Conservation (phyloP, 1,140 invertebrate genomes). For the Drosophila lacteicornis region DNA sequence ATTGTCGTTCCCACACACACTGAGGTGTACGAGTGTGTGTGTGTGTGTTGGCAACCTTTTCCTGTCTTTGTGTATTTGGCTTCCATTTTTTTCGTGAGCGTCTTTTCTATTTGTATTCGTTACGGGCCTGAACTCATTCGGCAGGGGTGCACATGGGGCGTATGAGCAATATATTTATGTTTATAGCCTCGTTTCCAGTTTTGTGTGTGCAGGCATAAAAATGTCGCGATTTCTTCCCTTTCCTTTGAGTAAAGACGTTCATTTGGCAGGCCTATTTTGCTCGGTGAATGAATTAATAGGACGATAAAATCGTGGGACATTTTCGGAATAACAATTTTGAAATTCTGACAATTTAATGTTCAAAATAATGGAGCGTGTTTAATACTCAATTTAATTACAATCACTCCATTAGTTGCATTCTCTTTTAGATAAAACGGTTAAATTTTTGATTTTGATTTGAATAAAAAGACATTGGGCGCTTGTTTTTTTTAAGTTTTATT, state of each 20-base stretch:
- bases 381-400: neutral
- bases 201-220: conserved; percentile 33
- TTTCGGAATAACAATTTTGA: neutral
- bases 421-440: neutral
- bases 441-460: neutral
- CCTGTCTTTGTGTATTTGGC: conserved; percentile 24
- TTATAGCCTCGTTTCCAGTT: conserved; percentile 48
- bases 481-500: conserved; percentile 80
- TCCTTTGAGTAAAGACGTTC: conserved; percentile 1
- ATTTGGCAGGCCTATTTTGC: conserved; percentile 1
- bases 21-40: neutral
- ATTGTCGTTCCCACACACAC: conserved; percentile 2
- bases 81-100: conserved; percentile 23
- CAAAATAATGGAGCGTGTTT: neutral
- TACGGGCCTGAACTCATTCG: conserved; percentile 25
- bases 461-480: neutral
- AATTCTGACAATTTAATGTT: neutral
- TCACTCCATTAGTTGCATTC: neutral
- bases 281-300: conserved; percentile 10
- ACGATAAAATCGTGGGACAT: neutral
- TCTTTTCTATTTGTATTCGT: conserved; percentile 48
- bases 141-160: conserved; percentile 33
- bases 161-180: conserved; percentile 59
- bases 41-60: conserved; percentile 43
- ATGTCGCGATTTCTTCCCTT: conserved; percentile 33